Percentiles rank a stretch among this genome's conserved stretches.
These are phyloP conservation scores for Acrossocheilus fasciatus DNA, from an alignment of 2,797 vertebrate species.

Conservation along the genomic window DNA sequence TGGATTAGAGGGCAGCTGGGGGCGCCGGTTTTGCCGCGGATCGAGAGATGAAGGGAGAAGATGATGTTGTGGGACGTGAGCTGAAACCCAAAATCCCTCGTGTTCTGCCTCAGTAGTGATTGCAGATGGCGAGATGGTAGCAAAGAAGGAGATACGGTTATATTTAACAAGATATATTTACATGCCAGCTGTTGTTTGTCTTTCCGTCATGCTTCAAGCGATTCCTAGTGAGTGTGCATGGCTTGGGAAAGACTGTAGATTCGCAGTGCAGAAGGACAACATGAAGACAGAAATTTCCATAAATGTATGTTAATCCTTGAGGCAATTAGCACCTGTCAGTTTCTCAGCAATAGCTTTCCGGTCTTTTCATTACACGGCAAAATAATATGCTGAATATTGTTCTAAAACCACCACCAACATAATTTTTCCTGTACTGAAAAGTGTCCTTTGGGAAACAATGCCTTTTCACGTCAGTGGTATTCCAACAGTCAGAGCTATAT, in stretches of 20 bases:
- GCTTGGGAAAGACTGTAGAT: conserved; percentile 45
- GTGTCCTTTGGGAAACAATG: conserved; percentile 19
- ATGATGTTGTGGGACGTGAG: conserved; percentile 59
- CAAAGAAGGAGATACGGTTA: conserved; percentile 51
- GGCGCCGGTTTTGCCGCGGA: conserved; percentile 44
- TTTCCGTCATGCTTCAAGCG: conserved; percentile 50
- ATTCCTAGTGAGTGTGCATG: conserved; percentile 32
- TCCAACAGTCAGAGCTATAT: conserved; percentile 38
- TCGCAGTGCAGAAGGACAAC: conserved; percentile 17
- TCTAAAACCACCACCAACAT: not conserved
- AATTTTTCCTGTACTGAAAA: not conserved
- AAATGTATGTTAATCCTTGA: conserved; percentile 42
- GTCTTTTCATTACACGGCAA: conserved; percentile 21
- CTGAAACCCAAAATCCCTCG: conserved; percentile 48
- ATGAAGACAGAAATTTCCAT: conserved; percentile 35
- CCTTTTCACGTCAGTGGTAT: conserved; percentile 31
- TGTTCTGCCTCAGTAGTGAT: conserved; percentile 39
- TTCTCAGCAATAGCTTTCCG: not conserved
- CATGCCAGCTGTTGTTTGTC: conserved; percentile 64
- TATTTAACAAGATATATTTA: conserved; percentile 66
- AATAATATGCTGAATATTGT: conserved; percentile 17
- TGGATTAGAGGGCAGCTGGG: conserved; percentile 61
- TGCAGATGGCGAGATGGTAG: conserved; percentile 28
- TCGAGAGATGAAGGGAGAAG: conserved; percentile 56
- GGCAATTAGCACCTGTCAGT: conserved; percentile 58